phyloP scores from a whole-genome alignment of 2,888 invertebrate species.

The Drosophila infuscata region DNA sequence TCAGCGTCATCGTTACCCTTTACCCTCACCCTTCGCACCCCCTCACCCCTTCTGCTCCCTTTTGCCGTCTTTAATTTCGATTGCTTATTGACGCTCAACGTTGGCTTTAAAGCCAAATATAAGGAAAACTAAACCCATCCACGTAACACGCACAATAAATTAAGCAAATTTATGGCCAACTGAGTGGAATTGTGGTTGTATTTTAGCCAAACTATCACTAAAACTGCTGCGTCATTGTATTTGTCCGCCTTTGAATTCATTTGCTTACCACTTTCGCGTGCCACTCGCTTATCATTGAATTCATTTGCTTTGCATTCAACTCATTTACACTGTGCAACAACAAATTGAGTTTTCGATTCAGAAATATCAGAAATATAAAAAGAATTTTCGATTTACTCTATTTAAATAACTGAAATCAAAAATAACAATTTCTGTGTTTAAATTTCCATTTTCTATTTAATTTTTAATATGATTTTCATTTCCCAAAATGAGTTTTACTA shows the following conservation, averaged over 20 bases:
- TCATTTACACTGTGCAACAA: slow-evolving; percentile 36
- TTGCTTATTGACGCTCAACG: slow-evolving; percentile 39
- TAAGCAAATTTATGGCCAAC: slow-evolving; percentile 70
- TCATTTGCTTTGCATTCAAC: slow-evolving; percentile 33
- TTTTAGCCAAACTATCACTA: not conserved
- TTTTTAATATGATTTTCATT: no score
- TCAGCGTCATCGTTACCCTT: not conserved
- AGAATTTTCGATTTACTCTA: not conserved
- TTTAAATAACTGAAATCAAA: no score
- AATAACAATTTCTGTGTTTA: no score
- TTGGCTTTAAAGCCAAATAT: slow-evolving; percentile 56
- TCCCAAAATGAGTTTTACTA: no score
- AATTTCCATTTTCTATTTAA: no score
- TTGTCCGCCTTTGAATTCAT: slow-evolving; percentile 26
- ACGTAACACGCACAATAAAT: slow-evolving; percentile 68
- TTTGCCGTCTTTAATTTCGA: slow-evolving; percentile 32
- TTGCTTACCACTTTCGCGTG: slow-evolving; percentile 65
- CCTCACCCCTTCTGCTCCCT: not conserved
- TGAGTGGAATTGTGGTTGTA: not conserved
- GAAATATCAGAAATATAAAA: not conserved
- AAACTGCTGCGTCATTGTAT: not conserved
- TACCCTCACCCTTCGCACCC: not conserved
- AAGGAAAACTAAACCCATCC: not conserved
- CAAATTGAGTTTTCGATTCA: not conserved
- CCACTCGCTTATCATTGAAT: slow-evolving; percentile 37